Evolutionary conservation across 2,113 vertebrate genomes (phyloP).

Genomic region (Tachuris rubrigastra): DNA sequence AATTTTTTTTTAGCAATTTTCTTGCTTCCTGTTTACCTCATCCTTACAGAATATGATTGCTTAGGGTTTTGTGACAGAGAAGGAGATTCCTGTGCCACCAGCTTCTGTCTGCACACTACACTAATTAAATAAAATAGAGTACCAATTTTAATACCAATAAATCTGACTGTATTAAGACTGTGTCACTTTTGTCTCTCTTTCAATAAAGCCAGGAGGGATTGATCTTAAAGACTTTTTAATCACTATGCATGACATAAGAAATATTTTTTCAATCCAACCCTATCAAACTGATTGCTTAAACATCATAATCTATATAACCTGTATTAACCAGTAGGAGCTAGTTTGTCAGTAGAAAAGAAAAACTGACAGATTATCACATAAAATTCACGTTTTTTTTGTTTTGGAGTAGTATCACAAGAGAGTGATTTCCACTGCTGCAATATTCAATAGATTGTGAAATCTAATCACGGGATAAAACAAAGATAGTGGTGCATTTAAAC

Average conservation of each 20-base stretch:
- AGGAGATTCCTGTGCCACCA: slow-evolving; percentile 37
- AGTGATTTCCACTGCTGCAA: slow-evolving; percentile 3
- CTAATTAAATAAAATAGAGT: slow-evolving; percentile 65
- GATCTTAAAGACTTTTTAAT: slow-evolving; percentile 47
- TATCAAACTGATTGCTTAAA: slow-evolving; percentile 38
- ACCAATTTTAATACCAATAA: slow-evolving; percentile 60
- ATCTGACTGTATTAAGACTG: slow-evolving; percentile 47
- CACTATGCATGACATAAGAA: slow-evolving; percentile 28
- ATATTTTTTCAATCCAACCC: slow-evolving; percentile 29
- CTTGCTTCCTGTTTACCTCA: slow-evolving; percentile 1
- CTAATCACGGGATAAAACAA: background rate
- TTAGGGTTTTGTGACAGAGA: slow-evolving; percentile 19
- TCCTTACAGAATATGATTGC: background rate
- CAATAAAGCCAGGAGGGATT: slow-evolving; percentile 58
- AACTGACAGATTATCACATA: slow-evolving; percentile 12
- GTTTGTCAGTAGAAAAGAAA: slow-evolving; percentile 15
- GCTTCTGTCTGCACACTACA: slow-evolving; percentile 24
- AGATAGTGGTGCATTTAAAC: background rate
- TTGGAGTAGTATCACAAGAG: background rate
- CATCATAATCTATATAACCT: slow-evolving; percentile 8
- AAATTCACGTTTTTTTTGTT: slow-evolving; percentile 17
- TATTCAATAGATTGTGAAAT: slow-evolving; percentile 7
- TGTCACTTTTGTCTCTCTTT: slow-evolving; percentile 54
- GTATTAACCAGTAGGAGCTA: background rate
- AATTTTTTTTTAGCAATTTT: slow-evolving; percentile 5